Percentiles rank a stretch among this genome's conserved stretches.
These are phyloP conservation scores for Actinopyga echinites DNA, from an alignment of 53 echinoderm and acorn worm species.

Conservation along the genomic window DNA sequence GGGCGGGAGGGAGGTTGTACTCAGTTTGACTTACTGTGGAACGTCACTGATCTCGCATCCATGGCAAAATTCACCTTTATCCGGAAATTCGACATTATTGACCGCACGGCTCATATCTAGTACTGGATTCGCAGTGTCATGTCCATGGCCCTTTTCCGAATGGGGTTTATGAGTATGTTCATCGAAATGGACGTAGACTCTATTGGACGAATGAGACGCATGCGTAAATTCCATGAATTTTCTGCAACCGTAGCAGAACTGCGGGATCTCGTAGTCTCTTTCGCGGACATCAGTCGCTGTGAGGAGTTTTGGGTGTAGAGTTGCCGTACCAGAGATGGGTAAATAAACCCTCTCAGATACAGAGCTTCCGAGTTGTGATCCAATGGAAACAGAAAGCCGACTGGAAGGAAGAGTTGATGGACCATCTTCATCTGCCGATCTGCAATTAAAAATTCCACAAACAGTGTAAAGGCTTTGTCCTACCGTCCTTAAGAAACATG, in stretches of 20 bases:
- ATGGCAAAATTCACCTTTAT: conserved; percentile 50
- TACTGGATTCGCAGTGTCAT: neutral
- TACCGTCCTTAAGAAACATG: neutral
- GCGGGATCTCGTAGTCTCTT: conserved; percentile 51
- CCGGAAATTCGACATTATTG: neutral
- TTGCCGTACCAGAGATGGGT: conserved; percentile 72
- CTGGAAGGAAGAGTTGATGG: conserved; percentile 53
- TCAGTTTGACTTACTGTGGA: conserved; percentile 68
- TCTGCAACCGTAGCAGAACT: conserved; percentile 78
- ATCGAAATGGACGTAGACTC: neutral
- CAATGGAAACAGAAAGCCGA: conserved; percentile 55
- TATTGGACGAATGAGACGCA: conserved; percentile 11
- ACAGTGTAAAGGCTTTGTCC: too few relatives aligned
- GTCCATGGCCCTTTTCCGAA: too few relatives aligned
- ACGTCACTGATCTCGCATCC: conserved; percentile 67
- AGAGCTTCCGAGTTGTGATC: neutral
- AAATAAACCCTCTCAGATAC: conserved; percentile 52
- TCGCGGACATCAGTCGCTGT: conserved; percentile 67
- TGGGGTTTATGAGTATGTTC: neutral
- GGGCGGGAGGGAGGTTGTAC: too few relatives aligned
- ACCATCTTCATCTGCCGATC: conserved; percentile 60
- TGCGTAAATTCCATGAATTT: conserved; percentile 36
- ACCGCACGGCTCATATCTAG: neutral
- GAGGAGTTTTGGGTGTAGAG: conserved; percentile 78
- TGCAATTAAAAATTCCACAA: conserved; percentile 7